These are phyloP conservation scores for Lagodon rhomboides DNA, from an alignment of 2,797 vertebrate genomes.

Conservation along the genomic window DNA sequence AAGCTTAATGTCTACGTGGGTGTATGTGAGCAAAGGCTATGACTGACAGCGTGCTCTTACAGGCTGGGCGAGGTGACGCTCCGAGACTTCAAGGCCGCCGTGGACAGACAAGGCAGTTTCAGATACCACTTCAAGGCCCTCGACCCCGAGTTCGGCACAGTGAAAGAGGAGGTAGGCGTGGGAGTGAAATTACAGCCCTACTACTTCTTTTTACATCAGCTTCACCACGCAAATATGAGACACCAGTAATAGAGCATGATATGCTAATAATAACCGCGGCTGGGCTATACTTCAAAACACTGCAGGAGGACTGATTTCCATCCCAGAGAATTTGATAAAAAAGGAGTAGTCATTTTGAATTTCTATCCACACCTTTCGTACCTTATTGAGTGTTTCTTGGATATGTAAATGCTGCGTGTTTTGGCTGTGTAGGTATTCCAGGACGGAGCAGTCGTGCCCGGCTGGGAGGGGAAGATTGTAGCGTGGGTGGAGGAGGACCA, in stretches of 20 bases:
- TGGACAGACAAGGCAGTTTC: slow-evolving; percentile 94
- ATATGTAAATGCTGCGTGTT: slow-evolving; percentile 47
- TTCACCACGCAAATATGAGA: slow-evolving; percentile 49
- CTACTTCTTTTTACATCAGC: slow-evolving; percentile 46
- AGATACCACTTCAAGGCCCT: slow-evolving; percentile 99
- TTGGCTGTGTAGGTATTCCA: slow-evolving; percentile 91
- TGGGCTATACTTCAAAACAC: slow-evolving; percentile 50
- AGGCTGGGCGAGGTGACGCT: slow-evolving; percentile 98
- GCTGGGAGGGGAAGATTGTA: slow-evolving; percentile 99
- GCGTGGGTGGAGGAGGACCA: slow-evolving; percentile 99
- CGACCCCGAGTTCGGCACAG: slow-evolving; percentile 99
- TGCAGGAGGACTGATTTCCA: slow-evolving; percentile 43
- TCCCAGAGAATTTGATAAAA: slow-evolving; percentile 27
- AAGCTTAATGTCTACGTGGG: slow-evolving; percentile 41
- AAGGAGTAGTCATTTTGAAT: slow-evolving; percentile 42
- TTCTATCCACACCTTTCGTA: slow-evolving; percentile 31
- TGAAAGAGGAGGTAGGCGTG: slow-evolving; percentile 95
- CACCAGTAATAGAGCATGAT: slow-evolving; percentile 38
- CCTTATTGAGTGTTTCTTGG: slow-evolving; percentile 37
- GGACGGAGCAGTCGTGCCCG: slow-evolving; percentile 94
- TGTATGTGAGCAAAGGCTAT: slow-evolving; percentile 38
- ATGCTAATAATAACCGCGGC: slow-evolving; percentile 58
- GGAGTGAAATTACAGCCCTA: slow-evolving; percentile 56
- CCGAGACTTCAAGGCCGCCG: slow-evolving; percentile 95
- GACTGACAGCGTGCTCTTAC: slow-evolving; percentile 59